phyloP scores from a whole-genome alignment of 2,888 invertebrate genomes.

The Zaprionus obscuricornis region DNA sequence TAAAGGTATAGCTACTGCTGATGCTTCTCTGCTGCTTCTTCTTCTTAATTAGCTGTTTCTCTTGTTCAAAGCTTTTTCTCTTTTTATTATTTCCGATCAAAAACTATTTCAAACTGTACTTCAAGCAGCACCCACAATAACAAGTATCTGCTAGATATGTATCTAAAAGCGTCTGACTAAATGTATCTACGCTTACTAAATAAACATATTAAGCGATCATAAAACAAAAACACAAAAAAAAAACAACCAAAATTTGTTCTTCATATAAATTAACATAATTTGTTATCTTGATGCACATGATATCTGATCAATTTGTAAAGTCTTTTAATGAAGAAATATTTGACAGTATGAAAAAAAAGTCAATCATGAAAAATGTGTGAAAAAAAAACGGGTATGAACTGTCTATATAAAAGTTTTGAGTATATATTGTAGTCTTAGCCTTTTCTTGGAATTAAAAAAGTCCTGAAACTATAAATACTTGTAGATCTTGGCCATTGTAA shows the following conservation, averaged over 20 bases:
- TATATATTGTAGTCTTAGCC: too few species aligned
- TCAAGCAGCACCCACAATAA: constrained; percentile 46
- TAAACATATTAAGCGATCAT: constrained; percentile 30
- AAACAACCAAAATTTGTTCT: constrained; percentile 57
- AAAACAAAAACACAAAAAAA: too few species aligned
- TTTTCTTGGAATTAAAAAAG: too few species aligned
- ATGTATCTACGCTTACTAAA: constrained; percentile 29
- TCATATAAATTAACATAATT: constrained; percentile 42
- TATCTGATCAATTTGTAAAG: constrained; percentile 54
- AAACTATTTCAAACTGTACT: too few species aligned
- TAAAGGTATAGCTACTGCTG: constrained; percentile 43
- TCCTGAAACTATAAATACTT: too few species aligned
- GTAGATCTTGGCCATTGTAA: too few species aligned
- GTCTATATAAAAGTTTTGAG: too few species aligned
- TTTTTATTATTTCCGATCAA: too few species aligned
- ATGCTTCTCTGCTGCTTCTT: not conserved
- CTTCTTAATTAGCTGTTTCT: too few species aligned
- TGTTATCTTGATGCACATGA: constrained; percentile 29
- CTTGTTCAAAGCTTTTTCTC: not conserved
- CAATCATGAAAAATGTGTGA: not conserved
- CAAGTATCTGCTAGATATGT: constrained; percentile 30
- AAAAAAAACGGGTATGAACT: not conserved
- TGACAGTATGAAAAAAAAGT: constrained; percentile 1
- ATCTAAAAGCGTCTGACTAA: constrained; percentile 22
- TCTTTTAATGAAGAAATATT: constrained; percentile 50